Base-by-base conservation (phyloP, 2,888 invertebrate species). In the Magallana nippona region DNA sequence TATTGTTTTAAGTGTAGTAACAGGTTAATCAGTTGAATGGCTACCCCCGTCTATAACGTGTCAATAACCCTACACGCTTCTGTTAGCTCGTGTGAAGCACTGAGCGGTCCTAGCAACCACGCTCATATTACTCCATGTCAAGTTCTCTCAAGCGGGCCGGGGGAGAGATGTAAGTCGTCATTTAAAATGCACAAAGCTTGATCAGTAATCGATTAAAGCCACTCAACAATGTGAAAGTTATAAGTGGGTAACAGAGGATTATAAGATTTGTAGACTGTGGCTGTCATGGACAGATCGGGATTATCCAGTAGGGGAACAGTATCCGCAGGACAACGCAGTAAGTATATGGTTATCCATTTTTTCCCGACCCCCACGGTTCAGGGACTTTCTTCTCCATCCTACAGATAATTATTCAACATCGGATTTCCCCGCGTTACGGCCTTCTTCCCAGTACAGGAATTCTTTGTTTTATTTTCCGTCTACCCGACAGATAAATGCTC, bases 251-350 rank as follows among this genome's bases (percentile, higher is more conserved):
- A 71, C 15, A 27, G 71, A 27, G 27, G 71, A 71, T 71, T 71
- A 71, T 71, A 19, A 13, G 27, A 71, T 71, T 71, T 22, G 71
- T 22, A 55, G 57, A 27, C 15, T 27, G 56, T 58, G n/a, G 55
- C 19, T 17, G 55, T 71, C 55, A 82, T 55, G 82, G 82, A 82
- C 71, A 81, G 60, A 81, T 55, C 55, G 8, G 63, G 82, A 71
- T 44, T 55, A 71, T 71, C 58, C 71, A 82, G 82, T 55, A 44
- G 82, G 22, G 71, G 55, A 10, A 82, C 71, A n/a, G 82, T n/a
- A 10, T 22, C 60, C 2, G 27, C 82, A 15, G 56, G 71, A 13
- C 79, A 27, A 15, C 19, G 57, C 56, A 79, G 79, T 79, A 79
- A 79, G 79, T 79, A 79, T 27, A 60, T 32, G 15, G 5, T 13